phyloP scores from a whole-genome alignment of 2,797 vertebrate genomes.

The Heteromormyrus szaboi region DNA sequence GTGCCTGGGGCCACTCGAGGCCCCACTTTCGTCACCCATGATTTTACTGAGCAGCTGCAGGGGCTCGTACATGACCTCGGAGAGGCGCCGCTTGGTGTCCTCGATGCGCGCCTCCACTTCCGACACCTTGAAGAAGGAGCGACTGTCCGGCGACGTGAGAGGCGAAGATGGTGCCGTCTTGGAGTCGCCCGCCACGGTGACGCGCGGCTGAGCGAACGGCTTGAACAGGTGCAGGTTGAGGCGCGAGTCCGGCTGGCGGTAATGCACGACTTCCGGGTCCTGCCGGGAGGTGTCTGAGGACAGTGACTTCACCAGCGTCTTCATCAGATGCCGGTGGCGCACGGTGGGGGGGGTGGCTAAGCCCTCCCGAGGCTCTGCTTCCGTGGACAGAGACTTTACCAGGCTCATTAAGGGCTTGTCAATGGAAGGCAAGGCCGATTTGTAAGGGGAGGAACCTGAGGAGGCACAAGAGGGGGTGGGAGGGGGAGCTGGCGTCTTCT shows the following conservation, averaged over 20 bases:
- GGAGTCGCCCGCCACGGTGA: conserved; percentile 69
- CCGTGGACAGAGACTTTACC: conserved; percentile 81
- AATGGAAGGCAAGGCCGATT: conserved; percentile 67
- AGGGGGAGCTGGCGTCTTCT: conserved; percentile 43
- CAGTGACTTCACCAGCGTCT: conserved; percentile 87
- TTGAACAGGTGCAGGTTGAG: conserved; percentile 92
- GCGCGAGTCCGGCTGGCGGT: conserved; percentile 76
- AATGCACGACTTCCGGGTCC: conserved; percentile 58
- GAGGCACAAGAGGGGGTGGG: conserved; percentile 49
- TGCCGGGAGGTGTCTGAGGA: conserved; percentile 86
- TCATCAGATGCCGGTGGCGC: conserved; percentile 84
- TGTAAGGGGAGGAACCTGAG: conserved; percentile 68
- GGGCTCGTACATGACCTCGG: conserved; percentile 90
- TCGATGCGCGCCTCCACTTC: conserved; percentile 93
- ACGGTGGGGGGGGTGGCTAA: conserved; percentile 47
- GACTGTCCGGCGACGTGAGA: conserved; percentile 77
- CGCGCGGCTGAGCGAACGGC: conserved; percentile 86
- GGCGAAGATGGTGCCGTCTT: conserved; percentile 93
- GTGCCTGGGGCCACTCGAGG: conserved; percentile 64
- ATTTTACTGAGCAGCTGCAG: conserved; percentile 93
- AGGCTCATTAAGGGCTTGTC: conserved; percentile 79
- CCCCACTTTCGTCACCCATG: conserved; percentile 83
- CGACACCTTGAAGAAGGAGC: conserved; percentile 94
- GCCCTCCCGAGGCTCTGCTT: conserved; percentile 75
- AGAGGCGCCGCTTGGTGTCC: conserved; percentile 90